These are phyloP conservation scores for Cacoxenus indagator DNA, from an alignment of 2,888 invertebrate species.

Conservation along the genomic window DNA sequence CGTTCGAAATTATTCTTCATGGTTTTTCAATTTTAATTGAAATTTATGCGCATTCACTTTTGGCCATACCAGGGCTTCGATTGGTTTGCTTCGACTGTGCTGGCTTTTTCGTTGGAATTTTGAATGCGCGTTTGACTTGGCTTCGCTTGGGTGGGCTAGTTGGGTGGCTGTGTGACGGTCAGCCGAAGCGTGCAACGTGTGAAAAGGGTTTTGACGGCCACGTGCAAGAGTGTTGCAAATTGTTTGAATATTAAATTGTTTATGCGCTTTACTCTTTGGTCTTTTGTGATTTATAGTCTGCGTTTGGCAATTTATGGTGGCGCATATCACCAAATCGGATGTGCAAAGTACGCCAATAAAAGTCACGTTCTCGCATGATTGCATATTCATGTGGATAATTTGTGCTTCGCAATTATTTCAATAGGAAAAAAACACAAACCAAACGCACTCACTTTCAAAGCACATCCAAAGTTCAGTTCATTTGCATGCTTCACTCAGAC, in stretches of 20 bases:
- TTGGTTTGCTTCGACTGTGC: neutral
- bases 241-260: constrained; percentile 48
- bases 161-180: neutral
- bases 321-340: constrained; percentile 19
- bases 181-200: neutral
- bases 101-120: too few relatives aligned
- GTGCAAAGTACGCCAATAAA: constrained; percentile 44
- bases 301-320: constrained; percentile 43
- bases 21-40: constrained; percentile 62
- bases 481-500: constrained; percentile 44
- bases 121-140: neutral
- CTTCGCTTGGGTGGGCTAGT: neutral
- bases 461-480: constrained; percentile 38
- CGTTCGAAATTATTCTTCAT: constrained; percentile 49
- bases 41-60: constrained; percentile 53
- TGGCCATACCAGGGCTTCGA: neutral
- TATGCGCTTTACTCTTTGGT: constrained; percentile 38
- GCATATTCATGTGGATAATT: constrained; percentile 60
- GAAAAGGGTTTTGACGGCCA: constrained; percentile 44
- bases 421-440: constrained; percentile 34
- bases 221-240: constrained; percentile 51
- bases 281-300: constrained; percentile 52
- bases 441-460: neutral
- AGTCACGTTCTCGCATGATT: constrained; percentile 24
- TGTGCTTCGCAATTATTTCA: constrained; percentile 65